Base-by-base conservation (phyloP, 2,888 invertebrate genomes). In the Drosophila mimica region DNA sequence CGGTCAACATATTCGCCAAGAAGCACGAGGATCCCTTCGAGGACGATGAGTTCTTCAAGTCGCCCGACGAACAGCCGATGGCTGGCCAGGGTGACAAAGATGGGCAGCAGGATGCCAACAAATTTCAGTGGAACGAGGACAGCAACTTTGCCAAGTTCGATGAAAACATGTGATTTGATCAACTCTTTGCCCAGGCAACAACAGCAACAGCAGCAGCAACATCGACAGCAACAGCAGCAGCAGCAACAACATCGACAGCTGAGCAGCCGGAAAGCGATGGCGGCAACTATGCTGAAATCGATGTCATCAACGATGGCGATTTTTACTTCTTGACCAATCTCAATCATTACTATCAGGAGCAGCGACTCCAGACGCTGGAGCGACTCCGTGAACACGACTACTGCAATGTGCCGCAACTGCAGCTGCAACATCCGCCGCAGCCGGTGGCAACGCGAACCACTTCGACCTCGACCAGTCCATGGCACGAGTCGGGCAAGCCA, bases 21-120 rank as follows among this genome's bases (percentile, higher is more conserved):
- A 97, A 97, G 90, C 95, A 95, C 53, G 98, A 98, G 92, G 98
- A 98, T 93, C 98, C 98, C 2, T 98, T 98, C 90, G 98, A 97
- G 82, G 97, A 97, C 62, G 97, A 97, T 84, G 97, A 97, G 81
- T 98, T 98, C 93, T 98, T 98, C 91, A 95, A 95, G 64, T 91
- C 91, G 30, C 91, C 85, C 31, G 81, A 83, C n/a, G 88, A 82
- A 40, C 64, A 54, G 71, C 62, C 60, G 11, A 28, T 64, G 38
- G 36, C 63, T 20, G 75, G 64, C 66, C 74, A 76, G 25, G 74
- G 59, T 28, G 73, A 25, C 46, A 46, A 59, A 0, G 57, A 73
- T 5, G 56, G 13, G 6, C 13, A 59, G 49, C 49, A 67, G 38
- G 79, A 74, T 56, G 76, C 71, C 66, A 70, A 79, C 34, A 85